Conservation (phyloP, 2,113 vertebrate genomes). For the Agapornis roseicollis region DNA sequence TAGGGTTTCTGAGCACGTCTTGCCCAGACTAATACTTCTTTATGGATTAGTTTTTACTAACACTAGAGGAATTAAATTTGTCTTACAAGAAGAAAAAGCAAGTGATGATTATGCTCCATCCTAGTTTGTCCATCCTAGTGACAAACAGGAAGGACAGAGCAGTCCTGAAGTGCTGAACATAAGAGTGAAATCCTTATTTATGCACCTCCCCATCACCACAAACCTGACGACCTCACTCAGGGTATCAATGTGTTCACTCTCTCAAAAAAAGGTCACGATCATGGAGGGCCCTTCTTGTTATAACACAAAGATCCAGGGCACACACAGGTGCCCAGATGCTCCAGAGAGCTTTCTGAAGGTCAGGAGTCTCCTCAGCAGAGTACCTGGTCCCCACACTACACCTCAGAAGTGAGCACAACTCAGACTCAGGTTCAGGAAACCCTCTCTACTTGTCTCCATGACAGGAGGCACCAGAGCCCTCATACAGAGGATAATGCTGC, state of each 20-base stretch:
- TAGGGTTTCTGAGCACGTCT: not conserved
- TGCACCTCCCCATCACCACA: not conserved
- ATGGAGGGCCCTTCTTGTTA: not conserved
- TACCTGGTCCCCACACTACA: not conserved
- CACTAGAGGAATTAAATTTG: not conserved
- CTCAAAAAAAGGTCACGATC: not conserved
- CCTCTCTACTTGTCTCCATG: rapidly evolving
- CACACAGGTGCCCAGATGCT: rapidly evolving
- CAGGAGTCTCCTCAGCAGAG: not conserved
- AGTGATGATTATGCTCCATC: not conserved
- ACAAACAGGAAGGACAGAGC: not conserved
- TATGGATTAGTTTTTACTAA: not conserved
- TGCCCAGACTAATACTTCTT: not conserved
- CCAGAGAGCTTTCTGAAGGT: not conserved
- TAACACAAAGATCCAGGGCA: not conserved
- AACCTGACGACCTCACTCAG: not conserved
- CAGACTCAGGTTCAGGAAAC: not conserved
- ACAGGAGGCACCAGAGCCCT: not conserved
- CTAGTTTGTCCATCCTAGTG: not conserved
- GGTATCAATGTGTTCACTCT: not conserved
- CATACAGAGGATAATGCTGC: rapidly evolving
- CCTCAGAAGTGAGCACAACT: not conserved
- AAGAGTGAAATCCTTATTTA: not conserved
- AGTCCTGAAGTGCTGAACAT: not conserved
- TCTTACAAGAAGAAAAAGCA: not conserved